These are phyloP conservation scores for Phoebastria nigripes DNA, from an alignment of 2,797 vertebrate genomes.

Conservation along the genomic window DNA sequence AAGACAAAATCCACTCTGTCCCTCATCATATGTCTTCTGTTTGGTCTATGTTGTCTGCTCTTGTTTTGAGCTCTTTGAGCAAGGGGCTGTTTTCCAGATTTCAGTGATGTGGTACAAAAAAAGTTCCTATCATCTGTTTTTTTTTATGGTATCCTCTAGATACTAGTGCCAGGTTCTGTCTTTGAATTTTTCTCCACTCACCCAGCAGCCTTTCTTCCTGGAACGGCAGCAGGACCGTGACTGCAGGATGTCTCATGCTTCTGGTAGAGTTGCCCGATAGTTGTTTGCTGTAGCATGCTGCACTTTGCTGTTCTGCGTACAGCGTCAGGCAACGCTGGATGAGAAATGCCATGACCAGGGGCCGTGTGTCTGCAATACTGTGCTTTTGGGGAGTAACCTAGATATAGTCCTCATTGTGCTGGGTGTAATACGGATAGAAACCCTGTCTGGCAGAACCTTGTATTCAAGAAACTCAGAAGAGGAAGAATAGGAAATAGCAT, in stretches of 20 bases:
- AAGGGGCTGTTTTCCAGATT: background rate
- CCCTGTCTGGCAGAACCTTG: background rate
- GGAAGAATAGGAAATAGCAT: background rate
- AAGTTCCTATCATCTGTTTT: background rate
- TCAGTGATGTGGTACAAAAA: background rate
- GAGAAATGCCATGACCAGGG: background rate
- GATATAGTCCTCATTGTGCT: background rate
- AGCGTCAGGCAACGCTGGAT: background rate
- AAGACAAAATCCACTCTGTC: background rate
- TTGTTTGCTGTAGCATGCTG: background rate
- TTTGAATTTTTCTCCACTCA: background rate
- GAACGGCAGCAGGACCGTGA: background rate
- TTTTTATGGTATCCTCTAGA: background rate
- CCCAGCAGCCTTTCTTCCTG: background rate
- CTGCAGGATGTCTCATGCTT: background rate
- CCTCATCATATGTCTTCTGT: background rate
- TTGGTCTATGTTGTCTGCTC: background rate
- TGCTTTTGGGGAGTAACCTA: background rate
- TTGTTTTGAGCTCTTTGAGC: background rate
- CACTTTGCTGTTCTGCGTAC: background rate
- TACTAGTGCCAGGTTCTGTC: background rate
- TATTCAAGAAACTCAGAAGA: background rate
- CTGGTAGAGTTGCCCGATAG: fast-evolving
- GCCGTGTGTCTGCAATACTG: background rate
- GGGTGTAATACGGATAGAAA: background rate